A percentile compares a stretch with the other conserved stretches of the same genome.
These are phyloP conservation scores for Enteromius unitaeniatus DNA, from an alignment of 2,797 vertebrate species.

Conservation along the genomic window DNA sequence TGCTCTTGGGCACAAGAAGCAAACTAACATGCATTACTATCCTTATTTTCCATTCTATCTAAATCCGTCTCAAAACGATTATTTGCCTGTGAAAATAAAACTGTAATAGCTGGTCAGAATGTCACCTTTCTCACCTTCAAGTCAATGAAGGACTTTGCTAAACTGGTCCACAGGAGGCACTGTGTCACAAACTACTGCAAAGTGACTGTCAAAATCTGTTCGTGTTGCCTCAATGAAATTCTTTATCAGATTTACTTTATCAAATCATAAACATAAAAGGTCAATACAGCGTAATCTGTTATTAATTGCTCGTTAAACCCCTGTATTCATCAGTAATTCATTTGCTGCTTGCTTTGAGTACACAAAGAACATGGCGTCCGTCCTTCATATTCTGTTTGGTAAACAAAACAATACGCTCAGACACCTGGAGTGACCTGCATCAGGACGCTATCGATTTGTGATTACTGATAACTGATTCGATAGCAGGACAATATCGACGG, in stretches of 20 bases:
- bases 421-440: conserved; percentile 25
- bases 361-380: neutral
- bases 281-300: neutral
- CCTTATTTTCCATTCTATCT: no score
- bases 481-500: conserved; percentile 32
- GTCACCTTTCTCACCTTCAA: neutral
- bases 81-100: no score
- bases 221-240: neutral
- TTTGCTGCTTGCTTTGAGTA: neutral
- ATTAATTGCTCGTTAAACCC: neutral
- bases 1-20: no score
- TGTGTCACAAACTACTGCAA: conserved; percentile 14
- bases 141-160: neutral
- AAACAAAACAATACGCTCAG: conserved; percentile 5
- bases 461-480: conserved; percentile 36
- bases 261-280: conserved; percentile 4
- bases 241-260: conserved; percentile 2
- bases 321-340: conserved; percentile 4
- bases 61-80: no score
- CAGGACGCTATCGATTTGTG: conserved; percentile 19
- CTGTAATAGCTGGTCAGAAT: neutral
- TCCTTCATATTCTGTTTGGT: neutral
- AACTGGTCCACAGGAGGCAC: conserved; percentile 37
- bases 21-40: no score
- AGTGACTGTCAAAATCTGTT: neutral